Evolutionary conservation across 2,888 invertebrate species (phyloP), one percentile per base, ranked within the genome.

Genomic region (Philereme vetulata): DNA sequence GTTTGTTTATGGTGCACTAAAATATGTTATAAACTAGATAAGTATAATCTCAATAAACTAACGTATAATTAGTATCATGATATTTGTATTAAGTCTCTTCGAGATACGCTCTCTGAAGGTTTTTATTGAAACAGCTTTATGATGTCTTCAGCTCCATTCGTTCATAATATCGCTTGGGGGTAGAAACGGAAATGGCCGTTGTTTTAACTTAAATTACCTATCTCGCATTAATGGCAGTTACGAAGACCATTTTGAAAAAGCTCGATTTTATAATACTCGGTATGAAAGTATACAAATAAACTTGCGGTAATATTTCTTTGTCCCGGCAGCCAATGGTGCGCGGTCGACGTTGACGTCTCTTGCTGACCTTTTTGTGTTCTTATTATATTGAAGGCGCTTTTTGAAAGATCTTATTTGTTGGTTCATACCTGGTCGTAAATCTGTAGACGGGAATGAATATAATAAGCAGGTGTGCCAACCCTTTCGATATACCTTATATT

Each of bases 21-120:
- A 92, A 90, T 91, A 90, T 90, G 87, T 90, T 89, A 92, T 92
- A 92, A 92, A 91, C 85, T 90, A 90, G 90, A 90, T 90, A 90
- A 90, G 85, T 90, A 86, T 90, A 88, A 90, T 89, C 87, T 86
- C 87, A 88, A 90, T 90, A 90, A 90, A 88, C 85, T 84, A 81
- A 85, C 84, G 82, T 83, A 88, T 90, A 88, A 90, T 90, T 90
- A 90, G 84, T 85, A 80, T 74, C 79, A 81, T 82, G 82, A 86
- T 88, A 85, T 86, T 84, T 84, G 80, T 85, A 80, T 86, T 80
- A 77, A 78, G 76, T 75, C 75, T 75, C 71, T 72, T 70, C 66
- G 70, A 71, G 72, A 71, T 69, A 67, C 72, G 64, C 67, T 71
- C 70, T 67, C 62, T 61, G 65, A 67, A 70, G 71, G 66, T 68